These are phyloP conservation scores for Ginglymostoma cirratum DNA, from an alignment of 2,113 vertebrate species.

Conservation along the genomic window DNA sequence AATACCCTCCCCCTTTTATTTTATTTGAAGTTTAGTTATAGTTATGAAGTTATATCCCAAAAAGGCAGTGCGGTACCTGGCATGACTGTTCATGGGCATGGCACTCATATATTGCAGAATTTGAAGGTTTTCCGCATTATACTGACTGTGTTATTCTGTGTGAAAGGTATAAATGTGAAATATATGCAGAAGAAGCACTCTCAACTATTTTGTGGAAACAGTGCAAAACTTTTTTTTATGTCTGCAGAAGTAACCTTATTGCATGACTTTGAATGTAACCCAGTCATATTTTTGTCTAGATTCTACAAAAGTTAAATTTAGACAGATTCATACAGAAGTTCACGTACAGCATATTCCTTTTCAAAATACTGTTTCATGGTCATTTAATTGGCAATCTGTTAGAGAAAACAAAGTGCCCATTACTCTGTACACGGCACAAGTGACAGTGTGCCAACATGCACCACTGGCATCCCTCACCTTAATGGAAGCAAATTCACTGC, in stretches of 20 bases:
- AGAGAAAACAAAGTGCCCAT: neutral
- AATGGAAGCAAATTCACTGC: neutral
- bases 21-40: neutral
- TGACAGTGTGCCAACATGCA: neutral
- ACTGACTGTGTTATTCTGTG: neutral
- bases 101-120: neutral
- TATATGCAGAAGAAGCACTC: neutral
- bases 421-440: neutral
- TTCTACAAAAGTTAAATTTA: neutral
- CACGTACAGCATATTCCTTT: neutral
- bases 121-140: neutral
- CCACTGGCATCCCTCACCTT: neutral
- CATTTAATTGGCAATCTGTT: neutral
- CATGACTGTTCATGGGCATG: neutral
- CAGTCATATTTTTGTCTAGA: neutral
- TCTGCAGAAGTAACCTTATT: neutral
- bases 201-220: neutral
- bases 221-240: neutral
- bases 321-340: neutral
- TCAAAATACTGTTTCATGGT: neutral
- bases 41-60: no score
- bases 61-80: neutral
- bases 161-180: neutral
- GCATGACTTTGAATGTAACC: neutral
- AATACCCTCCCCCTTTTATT: neutral